Conservation (phyloP, 2,888 invertebrate genomes). For the Rhagium mordax region DNA sequence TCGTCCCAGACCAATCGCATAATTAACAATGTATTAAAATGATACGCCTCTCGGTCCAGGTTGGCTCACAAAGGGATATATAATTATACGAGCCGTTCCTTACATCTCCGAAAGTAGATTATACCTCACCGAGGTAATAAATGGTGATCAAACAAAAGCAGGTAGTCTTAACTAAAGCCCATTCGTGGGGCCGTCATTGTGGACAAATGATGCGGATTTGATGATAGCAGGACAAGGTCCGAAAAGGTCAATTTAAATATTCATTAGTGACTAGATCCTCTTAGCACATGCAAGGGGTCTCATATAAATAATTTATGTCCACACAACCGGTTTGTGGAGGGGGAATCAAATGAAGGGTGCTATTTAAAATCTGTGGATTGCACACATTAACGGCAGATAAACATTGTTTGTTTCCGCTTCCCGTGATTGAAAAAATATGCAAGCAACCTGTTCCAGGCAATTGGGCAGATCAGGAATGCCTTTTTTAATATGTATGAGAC, state of each 20-base stretch:
- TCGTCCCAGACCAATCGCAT: too few species aligned
- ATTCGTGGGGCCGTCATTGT: not conserved
- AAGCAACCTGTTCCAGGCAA: slow-evolving; percentile 29
- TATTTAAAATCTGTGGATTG: too few species aligned
- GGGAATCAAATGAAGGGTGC: not conserved
- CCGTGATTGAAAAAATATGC: slow-evolving; percentile 18
- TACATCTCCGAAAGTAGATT: not conserved
- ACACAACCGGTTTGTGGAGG: not conserved
- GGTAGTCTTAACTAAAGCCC: not conserved
- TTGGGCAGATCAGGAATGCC: slow-evolving; percentile 24
- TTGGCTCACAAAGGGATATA: not conserved
- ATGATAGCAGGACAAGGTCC: not conserved
- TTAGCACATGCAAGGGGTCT: slow-evolving; percentile 15
- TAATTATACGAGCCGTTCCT: not conserved
- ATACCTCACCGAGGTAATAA: not conserved
- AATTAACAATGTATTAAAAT: too few species aligned
- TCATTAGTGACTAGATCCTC: slow-evolving; percentile 10
- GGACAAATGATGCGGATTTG: slow-evolving; percentile 13
- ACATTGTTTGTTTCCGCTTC: not conserved
- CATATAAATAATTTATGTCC: slow-evolving; percentile 21
- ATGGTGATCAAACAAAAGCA: not conserved
- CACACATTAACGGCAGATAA: not conserved
- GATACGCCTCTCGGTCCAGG: too few species aligned
- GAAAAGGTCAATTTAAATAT: slow-evolving; percentile 25
- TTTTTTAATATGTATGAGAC: slow-evolving; percentile 33